Percentiles rank a stretch among this genome's conserved stretches.
Evolutionary conservation across 2,797 vertebrate genomes (phyloP).

Genomic region (Macropus fuliginosus): DNA sequence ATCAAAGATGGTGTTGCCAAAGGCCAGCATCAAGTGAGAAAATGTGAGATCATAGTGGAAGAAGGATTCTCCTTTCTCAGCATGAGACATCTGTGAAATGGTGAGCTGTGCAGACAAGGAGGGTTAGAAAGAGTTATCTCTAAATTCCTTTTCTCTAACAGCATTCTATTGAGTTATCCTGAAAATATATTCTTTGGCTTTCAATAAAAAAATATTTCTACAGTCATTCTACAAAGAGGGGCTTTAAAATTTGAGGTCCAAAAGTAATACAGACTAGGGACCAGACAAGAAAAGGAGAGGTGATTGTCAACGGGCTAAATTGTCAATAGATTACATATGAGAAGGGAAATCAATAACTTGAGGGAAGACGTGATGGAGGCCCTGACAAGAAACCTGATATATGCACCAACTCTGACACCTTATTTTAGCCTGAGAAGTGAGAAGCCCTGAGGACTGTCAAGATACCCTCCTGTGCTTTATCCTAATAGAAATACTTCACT

Average conservation of each 20-base stretch:
- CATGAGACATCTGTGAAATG: conserved; percentile 38
- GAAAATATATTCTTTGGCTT: not conserved
- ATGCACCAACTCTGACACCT: conserved; percentile 11
- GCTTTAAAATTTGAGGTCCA: not conserved
- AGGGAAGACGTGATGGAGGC: conserved; percentile 9
- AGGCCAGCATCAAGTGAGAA: not conserved
- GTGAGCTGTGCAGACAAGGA: not conserved
- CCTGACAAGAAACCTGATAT: not conserved
- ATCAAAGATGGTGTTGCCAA: not conserved
- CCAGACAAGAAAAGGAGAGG: conserved; percentile 29
- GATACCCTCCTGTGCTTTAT: conserved; percentile 48
- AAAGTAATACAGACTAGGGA: not conserved
- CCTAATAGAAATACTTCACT: conserved; percentile 20
- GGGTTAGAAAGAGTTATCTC: not conserved
- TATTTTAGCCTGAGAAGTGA: conserved; percentile 24
- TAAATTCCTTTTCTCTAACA: not conserved
- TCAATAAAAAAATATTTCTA: not conserved
- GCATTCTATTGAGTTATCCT: not conserved
- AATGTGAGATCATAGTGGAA: not conserved
- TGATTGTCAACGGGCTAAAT: not conserved
- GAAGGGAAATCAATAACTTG: conserved; percentile 41
- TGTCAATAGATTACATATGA: conserved; percentile 24
- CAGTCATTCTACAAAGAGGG: not conserved
- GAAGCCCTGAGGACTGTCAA: conserved; percentile 20
- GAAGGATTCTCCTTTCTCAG: not conserved